Evolutionary conservation across 2,797 vertebrate species (phyloP).

Genomic region (Lepus oiostolus): DNA sequence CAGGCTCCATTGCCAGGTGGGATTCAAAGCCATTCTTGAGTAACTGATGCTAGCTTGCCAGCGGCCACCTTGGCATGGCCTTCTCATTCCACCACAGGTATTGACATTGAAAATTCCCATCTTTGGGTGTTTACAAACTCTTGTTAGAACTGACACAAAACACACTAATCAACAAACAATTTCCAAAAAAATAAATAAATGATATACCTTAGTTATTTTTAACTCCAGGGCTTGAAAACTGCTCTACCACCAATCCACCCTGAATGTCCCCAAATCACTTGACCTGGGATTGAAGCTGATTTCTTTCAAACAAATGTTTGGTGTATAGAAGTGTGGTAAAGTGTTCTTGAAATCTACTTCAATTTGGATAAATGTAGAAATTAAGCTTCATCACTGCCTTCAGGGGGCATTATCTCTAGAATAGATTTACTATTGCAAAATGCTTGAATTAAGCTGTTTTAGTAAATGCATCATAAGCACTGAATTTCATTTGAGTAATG

Average conservation of each 20-base stretch:
- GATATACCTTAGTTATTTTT: slow-evolving; percentile 65
- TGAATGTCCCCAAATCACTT: slow-evolving; percentile 49
- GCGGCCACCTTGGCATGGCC: too few species aligned
- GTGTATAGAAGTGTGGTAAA: slow-evolving; percentile 26
- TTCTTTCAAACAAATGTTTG: slow-evolving; percentile 66
- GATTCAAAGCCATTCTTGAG: too few species aligned
- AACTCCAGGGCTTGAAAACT: slow-evolving; percentile 70
- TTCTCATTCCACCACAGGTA: not conserved
- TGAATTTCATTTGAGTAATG: slow-evolving; percentile 24
- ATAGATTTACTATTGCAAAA: not conserved
- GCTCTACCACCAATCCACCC: slow-evolving; percentile 10
- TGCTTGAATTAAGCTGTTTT: slow-evolving; percentile 53
- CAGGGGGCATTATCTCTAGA: slow-evolving; percentile 28
- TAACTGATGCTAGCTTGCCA: too few species aligned
- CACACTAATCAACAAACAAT: slow-evolving; percentile 64
- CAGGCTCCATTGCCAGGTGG: too few species aligned
- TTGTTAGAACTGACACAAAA: slow-evolving; percentile 72
- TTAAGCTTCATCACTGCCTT: slow-evolving; percentile 55
- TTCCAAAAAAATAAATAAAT: slow-evolving; percentile 67
- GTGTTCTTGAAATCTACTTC: slow-evolving; percentile 46
- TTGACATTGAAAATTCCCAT: slow-evolving; percentile 70
- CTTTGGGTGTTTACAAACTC: slow-evolving; percentile 75
- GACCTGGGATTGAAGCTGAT: slow-evolving; percentile 63
- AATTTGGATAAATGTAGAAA: slow-evolving; percentile 55
- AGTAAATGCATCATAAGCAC: slow-evolving; percentile 58